A percentile compares a stretch with the other conserved stretches of the same genome.
Evolutionary conservation across 1,140 invertebrate genomes (phyloP).

Genomic region (Intoshia linei): DNA sequence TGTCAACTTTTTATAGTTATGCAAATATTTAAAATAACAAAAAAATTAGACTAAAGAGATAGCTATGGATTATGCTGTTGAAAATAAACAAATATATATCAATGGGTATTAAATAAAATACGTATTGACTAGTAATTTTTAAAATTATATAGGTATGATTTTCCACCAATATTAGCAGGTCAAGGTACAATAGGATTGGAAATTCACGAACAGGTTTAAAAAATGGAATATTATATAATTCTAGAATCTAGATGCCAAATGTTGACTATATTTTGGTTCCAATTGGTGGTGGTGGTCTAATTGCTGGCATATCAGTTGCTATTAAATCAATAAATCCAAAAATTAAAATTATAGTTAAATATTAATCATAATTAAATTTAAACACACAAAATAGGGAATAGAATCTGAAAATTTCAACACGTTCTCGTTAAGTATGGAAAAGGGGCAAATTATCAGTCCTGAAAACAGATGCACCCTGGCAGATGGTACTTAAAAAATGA

Average conservation of each 20-base stretch:
- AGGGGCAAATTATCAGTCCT: conserved; percentile 33
- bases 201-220: conserved; percentile 51
- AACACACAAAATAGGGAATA: conserved; percentile 38
- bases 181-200: conserved; percentile 65
- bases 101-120: background rate
- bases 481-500: conserved; percentile 32
- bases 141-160: conserved; percentile 37
- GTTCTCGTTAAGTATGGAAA: conserved; percentile 37
- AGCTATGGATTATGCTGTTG: too few relatives aligned
- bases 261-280: conserved; percentile 33
- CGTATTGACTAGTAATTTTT: background rate
- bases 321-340: conserved; percentile 46
- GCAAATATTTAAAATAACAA: too few relatives aligned
- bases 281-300: conserved; percentile 51
- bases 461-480: conserved; percentile 41
- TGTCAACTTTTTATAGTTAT: too few relatives aligned
- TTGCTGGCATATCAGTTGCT: conserved; percentile 50
- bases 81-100: background rate
- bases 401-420: conserved; percentile 58
- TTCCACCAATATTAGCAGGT: conserved; percentile 61
- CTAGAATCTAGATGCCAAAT: too few relatives aligned
- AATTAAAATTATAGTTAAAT: conserved; percentile 29
- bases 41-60: too few relatives aligned
- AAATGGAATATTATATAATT: too few relatives aligned
- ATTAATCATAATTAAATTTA: too few relatives aligned